phyloP scores from a whole-genome alignment of 2,797 vertebrate species.

The Sebastes melanostomus region DNA sequence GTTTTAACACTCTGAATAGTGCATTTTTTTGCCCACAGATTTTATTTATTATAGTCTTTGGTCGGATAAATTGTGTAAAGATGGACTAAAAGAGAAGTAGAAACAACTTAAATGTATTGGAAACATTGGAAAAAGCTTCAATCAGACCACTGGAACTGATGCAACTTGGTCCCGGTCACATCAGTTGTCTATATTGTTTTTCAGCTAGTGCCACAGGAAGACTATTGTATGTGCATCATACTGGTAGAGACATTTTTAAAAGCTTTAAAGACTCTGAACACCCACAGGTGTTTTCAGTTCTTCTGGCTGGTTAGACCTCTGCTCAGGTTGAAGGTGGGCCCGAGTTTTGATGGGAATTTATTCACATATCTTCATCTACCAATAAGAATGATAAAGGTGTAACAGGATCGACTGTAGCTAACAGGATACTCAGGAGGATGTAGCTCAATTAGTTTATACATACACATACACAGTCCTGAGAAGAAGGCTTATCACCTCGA shows the following conservation, averaged over 20 bases:
- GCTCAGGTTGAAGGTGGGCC: no score
- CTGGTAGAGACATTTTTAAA: not conserved
- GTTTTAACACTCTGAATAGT: conserved; percentile 26
- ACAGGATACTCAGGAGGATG: not conserved
- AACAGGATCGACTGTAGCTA: not conserved
- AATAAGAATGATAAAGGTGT: no score
- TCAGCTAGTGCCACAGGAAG: conserved; percentile 4
- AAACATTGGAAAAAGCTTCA: not conserved
- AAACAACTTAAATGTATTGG: conserved; percentile 6
- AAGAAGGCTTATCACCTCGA: not conserved
- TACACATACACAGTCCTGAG: not conserved
- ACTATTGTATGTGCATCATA: not conserved
- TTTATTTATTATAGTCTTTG: conserved; percentile 52
- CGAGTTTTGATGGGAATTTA: no score
- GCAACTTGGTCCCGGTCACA: conserved; percentile 1
- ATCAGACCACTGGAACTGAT: conserved; percentile 18
- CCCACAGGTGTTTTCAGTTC: no score
- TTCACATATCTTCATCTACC: no score
- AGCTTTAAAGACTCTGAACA: not conserved
- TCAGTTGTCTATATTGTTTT: not conserved
- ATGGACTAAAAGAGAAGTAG: conserved; percentile 5
- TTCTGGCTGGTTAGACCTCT: no score
- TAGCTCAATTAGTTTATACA: not conserved
- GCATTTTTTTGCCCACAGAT: conserved; percentile 36
- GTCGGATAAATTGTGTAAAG: conserved; percentile 27